Base-by-base conservation (phyloP, 2,797 vertebrate genomes). In the Holocentrus rufus region DNA sequence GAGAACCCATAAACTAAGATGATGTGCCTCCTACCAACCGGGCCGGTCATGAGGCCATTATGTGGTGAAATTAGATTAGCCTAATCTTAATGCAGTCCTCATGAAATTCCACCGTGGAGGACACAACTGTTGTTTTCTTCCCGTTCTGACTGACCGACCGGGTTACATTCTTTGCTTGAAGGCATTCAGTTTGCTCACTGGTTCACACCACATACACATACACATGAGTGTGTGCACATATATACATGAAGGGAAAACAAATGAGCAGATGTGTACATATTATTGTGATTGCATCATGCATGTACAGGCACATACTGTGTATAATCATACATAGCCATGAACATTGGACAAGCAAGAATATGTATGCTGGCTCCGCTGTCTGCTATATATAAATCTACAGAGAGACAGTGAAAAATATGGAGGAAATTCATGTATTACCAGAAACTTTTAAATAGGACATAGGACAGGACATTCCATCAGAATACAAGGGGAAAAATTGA, bases 31-130 rank as follows among this genome's bases (percentile, higher is more conserved):
- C 72, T 62, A 54, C 52, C 0, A 34, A 78, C 74, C 0, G 0
- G 47, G 34, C 68, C 61, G 67, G 74, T 90, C 87, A 89, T 4
- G 59, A 83, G 83, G 70, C 72, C 79, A 81, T 82, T 82, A 81
- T 60, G 56, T 46, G 59, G 53, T 68, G 22, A 50, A 87, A 91
- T 90, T 77, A 44, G 70, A 89, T 91, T 86, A 86, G 42, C 42
- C 79, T 64, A 59, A 83, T 83, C 27, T 47, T 79, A 88, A 83
- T 84, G 67, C 58, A 72, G 57, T 63, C 42, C 61, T 81, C 55
- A 76, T 81, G 79, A 85, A 86, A 84, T 86, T 84, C 81, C 55
- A 61, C 74, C 53, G 30, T 44, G 65, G 65, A 73, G 65, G 36
- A 73, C 69, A 27, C 39, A 17, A 42, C 60, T 34, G 42, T 74